A percentile compares a stretch with the other conserved stretches of the same genome.
These are phyloP conservation scores for Triplophysa yarkandensis DNA, from an alignment of 2,797 vertebrate species.

Conservation along the genomic window DNA sequence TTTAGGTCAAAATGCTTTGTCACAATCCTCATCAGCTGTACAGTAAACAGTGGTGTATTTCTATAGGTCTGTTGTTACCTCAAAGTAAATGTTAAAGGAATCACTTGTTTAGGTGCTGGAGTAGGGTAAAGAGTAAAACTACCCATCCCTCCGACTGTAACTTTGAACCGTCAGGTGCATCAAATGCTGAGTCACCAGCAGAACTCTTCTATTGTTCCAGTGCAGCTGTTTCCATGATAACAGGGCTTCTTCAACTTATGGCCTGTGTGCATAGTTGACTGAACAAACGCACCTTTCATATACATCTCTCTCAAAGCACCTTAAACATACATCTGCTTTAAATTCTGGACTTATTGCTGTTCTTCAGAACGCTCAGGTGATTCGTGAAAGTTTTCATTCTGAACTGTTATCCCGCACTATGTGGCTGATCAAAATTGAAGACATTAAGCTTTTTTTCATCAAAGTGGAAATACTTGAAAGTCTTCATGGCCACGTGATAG, in stretches of 20 bases:
- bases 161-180: neutral
- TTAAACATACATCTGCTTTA: no score
- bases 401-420: neutral
- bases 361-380: no score
- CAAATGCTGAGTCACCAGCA: neutral
- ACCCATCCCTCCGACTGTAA: neutral
- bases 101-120: neutral
- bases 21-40: neutral
- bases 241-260: no score
- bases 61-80: neutral
- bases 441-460: no score
- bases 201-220: neutral
- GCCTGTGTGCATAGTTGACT: no score
- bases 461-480: neutral
- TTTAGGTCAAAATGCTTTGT: neutral
- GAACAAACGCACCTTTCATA: no score
- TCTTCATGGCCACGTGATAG: neutral
- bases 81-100: neutral
- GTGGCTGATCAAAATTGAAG: neutral
- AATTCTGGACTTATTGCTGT: no score
- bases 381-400: neutral
- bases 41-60: neutral
- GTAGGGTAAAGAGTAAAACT: neutral
- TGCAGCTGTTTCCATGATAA: neutral
- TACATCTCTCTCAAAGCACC: neutral